Percentiles rank a stretch among this genome's conserved stretches.
phyloP scores from a whole-genome alignment of 1,140 invertebrate genomes.

The Littorina saxatilis region DNA sequence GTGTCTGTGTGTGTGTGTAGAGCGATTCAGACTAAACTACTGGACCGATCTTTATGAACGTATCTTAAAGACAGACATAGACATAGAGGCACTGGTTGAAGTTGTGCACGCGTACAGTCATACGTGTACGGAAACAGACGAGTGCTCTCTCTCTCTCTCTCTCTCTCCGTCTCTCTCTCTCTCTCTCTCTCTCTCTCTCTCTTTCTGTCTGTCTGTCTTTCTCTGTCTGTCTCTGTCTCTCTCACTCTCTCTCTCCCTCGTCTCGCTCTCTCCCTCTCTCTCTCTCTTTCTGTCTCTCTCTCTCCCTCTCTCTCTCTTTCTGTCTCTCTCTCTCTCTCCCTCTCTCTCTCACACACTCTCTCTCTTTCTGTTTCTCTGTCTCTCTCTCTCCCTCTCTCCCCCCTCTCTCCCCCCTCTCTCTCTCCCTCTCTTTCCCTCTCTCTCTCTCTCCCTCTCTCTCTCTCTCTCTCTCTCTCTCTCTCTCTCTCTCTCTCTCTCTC shows the following conservation, averaged over 20 bases:
- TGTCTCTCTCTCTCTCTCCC: background rate
- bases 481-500: background rate
- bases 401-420: conserved; percentile 5
- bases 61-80: no score
- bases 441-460: conserved; percentile 4
- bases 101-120: no score
- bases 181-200: conserved; percentile 27
- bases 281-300: background rate
- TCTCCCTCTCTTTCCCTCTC: background rate
- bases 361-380: background rate
- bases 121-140: no score
- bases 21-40: no score
- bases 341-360: background rate
- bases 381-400: conserved; percentile 2
- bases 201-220: background rate
- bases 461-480: background rate
- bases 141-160: no score
- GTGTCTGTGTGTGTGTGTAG: background rate
- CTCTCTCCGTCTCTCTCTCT: background rate
- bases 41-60: no score
- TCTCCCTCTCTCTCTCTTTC: conserved; percentile 3
- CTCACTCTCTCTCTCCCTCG: no score
- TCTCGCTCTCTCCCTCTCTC: background rate
- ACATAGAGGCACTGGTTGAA: no score
- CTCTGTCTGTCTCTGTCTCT: background rate